Conservation (phyloP, 2,797 vertebrate genomes). For the Lacerta bilineata region DNA sequence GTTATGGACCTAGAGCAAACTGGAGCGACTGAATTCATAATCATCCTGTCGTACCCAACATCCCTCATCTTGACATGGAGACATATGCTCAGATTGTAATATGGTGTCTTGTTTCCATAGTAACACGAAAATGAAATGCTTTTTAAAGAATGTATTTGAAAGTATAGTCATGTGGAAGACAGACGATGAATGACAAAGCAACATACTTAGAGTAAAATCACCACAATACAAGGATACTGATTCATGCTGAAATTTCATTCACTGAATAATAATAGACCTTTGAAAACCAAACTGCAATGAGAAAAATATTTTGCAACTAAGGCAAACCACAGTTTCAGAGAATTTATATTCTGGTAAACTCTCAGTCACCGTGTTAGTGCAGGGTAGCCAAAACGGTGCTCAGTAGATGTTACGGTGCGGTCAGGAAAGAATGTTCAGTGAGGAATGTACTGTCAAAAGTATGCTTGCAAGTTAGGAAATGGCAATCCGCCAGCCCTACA, state of each 20-base stretch:
- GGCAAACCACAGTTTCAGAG: background rate
- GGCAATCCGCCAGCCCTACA: too few relatives aligned
- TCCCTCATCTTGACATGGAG: conserved; percentile 33
- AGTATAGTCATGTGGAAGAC: conserved; percentile 26
- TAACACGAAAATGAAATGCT: conserved; percentile 36
- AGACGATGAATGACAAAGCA: conserved; percentile 28
- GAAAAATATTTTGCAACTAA: background rate
- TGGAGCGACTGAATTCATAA: background rate
- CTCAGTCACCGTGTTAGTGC: background rate
- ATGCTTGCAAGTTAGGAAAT: too few relatives aligned
- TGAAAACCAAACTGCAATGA: conserved; percentile 4
- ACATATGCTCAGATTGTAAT: conserved; percentile 31
- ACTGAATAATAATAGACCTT: conserved; percentile 8
- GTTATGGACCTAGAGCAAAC: background rate
- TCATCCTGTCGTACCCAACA: conserved; percentile 9
- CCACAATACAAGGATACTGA: conserved; percentile 10
- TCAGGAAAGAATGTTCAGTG: too few relatives aligned
- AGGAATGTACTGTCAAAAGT: too few relatives aligned
- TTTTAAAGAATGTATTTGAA: conserved; percentile 32
- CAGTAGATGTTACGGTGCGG: too few relatives aligned
- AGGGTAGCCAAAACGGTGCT: too few relatives aligned
- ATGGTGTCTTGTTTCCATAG: conserved; percentile 30
- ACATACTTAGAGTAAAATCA: conserved; percentile 26
- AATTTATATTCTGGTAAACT: background rate
- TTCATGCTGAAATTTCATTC: conserved; percentile 33